Base-by-base conservation (phyloP, 2,888 invertebrate species). In the Eristalis arbustorum region DNA sequence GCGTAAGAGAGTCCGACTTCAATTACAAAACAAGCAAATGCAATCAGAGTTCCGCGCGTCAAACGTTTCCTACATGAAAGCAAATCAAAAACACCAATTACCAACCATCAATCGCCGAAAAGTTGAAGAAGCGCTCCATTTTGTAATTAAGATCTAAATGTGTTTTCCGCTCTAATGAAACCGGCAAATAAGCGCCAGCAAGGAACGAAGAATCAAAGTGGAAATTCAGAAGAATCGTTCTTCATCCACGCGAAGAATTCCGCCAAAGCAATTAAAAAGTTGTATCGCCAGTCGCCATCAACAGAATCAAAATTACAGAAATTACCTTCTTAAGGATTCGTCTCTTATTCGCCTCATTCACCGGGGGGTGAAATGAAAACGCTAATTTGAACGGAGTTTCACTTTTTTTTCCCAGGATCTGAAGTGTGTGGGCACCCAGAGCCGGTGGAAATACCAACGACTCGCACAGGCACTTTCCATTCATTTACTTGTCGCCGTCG, bases 191-290 rank as follows among this genome's bases (percentile, higher is more conserved):
- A 8, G n/a, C n/a, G n/a, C n/a, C n/a, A n/a, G n/a, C 66, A 22
- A 74, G n/a, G 8, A 40, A 34, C 69, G 64, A 1, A 66, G 75
- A 49, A 56, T 66, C 49, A 66, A 72, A 49, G 49, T 62, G 62
- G 62, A 73, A 67, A 49, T 68, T 13, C 59, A 0, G 22, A 25
- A 34, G 14, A 18, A n/a, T 25, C 59, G 23, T 59, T 13, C 57
- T 75, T 59, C 14, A 13, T 71, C 40, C 59, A 59, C 31, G 42
- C 62, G 68, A 68, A 77, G 37, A 57, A 69, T 28, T 42, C 49
- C 11, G 23, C 23, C n/a, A 75, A 80, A 71, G 75, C 74, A 84
- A 84, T 84, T 84, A 84, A 84, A 84, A 84, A 75, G 68, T 81
- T 81, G 22, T 74, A 42, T 23, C 59, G 34, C 37, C 31, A 79